Conservation (phyloP, 2,888 invertebrate species). For the Gnatocerus cornutus region DNA sequence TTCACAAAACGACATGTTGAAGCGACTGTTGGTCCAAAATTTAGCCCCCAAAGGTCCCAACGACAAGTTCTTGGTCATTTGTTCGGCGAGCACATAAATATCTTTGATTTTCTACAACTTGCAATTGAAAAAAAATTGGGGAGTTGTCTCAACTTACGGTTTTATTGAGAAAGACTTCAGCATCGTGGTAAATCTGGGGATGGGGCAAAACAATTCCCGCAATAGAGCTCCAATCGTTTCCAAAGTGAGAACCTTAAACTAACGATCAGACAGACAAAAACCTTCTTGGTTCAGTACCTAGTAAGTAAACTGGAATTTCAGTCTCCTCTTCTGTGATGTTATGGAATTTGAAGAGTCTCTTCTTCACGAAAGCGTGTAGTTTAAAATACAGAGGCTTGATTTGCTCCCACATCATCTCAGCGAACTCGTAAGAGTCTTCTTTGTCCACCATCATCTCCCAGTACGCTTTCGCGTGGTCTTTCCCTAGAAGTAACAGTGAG, state of each 20-base stretch:
- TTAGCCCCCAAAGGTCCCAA: conserved; percentile 71
- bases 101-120: conserved; percentile 56
- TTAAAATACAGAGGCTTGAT: conserved; percentile 74
- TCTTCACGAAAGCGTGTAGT: conserved; percentile 73
- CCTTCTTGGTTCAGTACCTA: conserved; percentile 67
- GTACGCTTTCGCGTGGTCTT: conserved; percentile 72
- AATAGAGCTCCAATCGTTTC: conserved; percentile 76
- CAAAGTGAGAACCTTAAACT: conserved; percentile 71
- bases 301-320: conserved; percentile 72
- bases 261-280: not conserved
- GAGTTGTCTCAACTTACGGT: conserved; percentile 38
- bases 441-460: conserved; percentile 75
- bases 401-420: conserved; percentile 74
- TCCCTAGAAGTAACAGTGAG: conserved; percentile 61
- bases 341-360: conserved; percentile 72
- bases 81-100: conserved; percentile 72
- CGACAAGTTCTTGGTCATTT: conserved; percentile 70
- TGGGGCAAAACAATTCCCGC: conserved; percentile 75
- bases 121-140: not conserved
- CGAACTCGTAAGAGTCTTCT: conserved; percentile 72
- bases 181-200: conserved; percentile 66
- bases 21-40: conserved; percentile 72
- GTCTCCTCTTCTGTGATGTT: conserved; percentile 66
- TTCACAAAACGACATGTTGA: conserved; percentile 69
- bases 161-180: conserved; percentile 59